Base-by-base conservation (phyloP, 2,113 vertebrate genomes). In the Isichthys henryi region DNA sequence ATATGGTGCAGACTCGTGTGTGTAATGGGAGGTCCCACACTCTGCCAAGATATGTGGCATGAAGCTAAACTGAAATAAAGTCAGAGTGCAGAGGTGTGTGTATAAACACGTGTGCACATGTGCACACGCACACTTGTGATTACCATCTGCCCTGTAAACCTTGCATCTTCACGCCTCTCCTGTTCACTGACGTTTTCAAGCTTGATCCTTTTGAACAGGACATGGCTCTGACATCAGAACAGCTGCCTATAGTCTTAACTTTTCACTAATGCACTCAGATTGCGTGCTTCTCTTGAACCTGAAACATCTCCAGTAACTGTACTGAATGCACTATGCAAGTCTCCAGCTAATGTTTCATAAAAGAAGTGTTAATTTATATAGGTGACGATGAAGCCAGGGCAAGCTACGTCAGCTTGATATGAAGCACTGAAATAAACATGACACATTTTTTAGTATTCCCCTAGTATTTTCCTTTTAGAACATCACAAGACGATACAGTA, bases 51-150 rank as follows among this genome's bases (percentile, higher is more conserved):
- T 92, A 94, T 92, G 95, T 93, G 91, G 93, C 93, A 94, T 95
- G 84, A 94, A 96, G 93, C 92, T 95, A 96, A 96, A 94, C 94
- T 58, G 92, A 93, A 96, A 95, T 92, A 94, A 94, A 96, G 95
- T 95, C 93, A 95, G 90, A 82, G 31, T 89, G 50, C 58, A 88
- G 31, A 19, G 27, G 90, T 53, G 89, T 62, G 84, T 87, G 89
- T 50, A 89, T 91, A 39, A 35, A 39, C 85, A 86, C 70, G 89
- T 85, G 53, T 88, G 58, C 21, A 13, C 27, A 83, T 48, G 48
- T 50, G 31, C 5, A 21, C 58, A 5, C 58, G 8, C 19, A 50
- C 70, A 58, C 31, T 6, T 39, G 31, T 46, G 74, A 31, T 17
- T 35, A 39, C 31, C 21, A 48, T 77, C 31, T 39, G 35, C 15